phyloP scores from a whole-genome alignment of 2,888 invertebrate species.

The Monopis laevigella region DNA sequence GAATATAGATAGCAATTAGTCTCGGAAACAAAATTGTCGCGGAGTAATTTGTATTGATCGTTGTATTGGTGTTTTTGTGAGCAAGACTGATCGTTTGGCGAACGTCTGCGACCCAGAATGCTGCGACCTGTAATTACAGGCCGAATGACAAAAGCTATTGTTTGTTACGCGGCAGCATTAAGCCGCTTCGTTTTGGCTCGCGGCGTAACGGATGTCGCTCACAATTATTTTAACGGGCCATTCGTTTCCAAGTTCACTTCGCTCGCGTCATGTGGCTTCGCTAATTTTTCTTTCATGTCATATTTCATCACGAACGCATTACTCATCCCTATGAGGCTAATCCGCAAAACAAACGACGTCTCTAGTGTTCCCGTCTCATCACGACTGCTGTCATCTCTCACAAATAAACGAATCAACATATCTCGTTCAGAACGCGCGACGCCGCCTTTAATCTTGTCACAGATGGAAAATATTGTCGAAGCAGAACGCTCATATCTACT shows the following conservation, averaged over 20 bases:
- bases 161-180: neutral
- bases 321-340: conserved; percentile 4
- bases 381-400: conserved; percentile 3
- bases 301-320: conserved; percentile 11
- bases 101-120: conserved; percentile 8
- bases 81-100: conserved; percentile 7
- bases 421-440: conserved; percentile 2
- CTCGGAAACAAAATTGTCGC: too few species aligned
- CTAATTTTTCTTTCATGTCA: conserved; percentile 10
- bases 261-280: conserved; percentile 6
- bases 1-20: too few species aligned
- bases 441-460: neutral
- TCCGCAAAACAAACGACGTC: conserved; percentile 11
- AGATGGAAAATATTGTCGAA: neutral
- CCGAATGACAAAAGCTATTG: conserved; percentile 6
- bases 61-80: conserved; percentile 1
- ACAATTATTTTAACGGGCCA: conserved; percentile 9
- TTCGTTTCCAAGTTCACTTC: conserved; percentile 5
- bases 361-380: conserved; percentile 2
- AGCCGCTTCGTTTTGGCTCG: neutral
- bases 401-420: conserved; percentile 11
- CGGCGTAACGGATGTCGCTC: conserved; percentile 5
- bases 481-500: conserved; percentile 1
- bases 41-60: neutral
- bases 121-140: neutral